These are phyloP conservation scores for Eulemur albifrons DNA, from an alignment of 2,797 vertebrate species.

Conservation along the genomic window DNA sequence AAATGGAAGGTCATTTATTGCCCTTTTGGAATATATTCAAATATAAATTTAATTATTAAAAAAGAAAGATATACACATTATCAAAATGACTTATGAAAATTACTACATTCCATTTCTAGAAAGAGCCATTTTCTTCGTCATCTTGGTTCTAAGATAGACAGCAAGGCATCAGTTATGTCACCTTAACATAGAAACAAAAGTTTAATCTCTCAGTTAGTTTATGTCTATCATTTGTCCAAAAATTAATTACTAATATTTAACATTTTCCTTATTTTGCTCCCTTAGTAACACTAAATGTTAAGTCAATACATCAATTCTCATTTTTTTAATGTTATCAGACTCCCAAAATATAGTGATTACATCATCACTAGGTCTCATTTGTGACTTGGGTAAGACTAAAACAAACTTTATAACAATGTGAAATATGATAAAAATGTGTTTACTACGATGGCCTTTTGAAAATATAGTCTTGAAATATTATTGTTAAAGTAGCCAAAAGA, in stretches of 20 bases:
- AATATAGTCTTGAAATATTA: conserved; percentile 39
- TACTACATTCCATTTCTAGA: conserved; percentile 10
- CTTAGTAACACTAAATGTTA: neutral
- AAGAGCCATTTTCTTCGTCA: conserved; percentile 16
- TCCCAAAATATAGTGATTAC: conserved; percentile 6
- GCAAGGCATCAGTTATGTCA: neutral
- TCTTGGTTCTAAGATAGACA: neutral
- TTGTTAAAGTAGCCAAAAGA: neutral
- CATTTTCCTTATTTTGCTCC: neutral
- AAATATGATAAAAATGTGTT: neutral
- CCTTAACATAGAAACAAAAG: neutral
- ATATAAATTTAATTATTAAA: conserved; percentile 2
- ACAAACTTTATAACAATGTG: neutral
- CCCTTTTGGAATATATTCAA: neutral
- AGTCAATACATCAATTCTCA: neutral
- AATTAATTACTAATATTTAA: neutral
- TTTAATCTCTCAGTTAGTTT: neutral
- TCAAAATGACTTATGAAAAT: conserved; percentile 20
- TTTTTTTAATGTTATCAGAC: conserved; percentile 10
- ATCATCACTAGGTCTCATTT: neutral
- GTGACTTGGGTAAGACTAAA: neutral
- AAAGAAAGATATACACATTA: neutral
- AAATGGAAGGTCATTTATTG: neutral
- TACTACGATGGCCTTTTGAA: neutral
- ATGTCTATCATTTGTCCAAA: neutral